phyloP scores from a whole-genome alignment of 2,888 invertebrate genomes.

The Pogonocherus hispidulus region DNA sequence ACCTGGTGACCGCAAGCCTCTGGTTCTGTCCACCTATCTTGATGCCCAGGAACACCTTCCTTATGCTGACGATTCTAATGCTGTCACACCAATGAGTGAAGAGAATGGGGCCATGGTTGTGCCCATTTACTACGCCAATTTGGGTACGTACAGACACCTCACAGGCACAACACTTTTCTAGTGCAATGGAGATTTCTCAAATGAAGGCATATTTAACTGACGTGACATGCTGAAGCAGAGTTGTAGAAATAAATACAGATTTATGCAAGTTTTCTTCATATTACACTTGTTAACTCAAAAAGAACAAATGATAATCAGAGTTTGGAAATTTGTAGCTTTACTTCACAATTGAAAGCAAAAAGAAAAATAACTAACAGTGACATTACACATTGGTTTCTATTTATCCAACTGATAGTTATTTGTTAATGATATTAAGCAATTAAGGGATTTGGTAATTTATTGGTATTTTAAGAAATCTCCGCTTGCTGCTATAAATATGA shows the following conservation, averaged over 20 bases:
- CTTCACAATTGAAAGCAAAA: no score
- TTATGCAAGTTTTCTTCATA: background rate
- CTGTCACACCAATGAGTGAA: slow-evolving; percentile 98
- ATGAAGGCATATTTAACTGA: slow-evolving; percentile 1
- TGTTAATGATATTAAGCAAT: no score
- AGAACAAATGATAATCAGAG: background rate
- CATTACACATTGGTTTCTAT: no score
- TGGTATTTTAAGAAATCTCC: slow-evolving; percentile 11
- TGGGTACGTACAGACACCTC: slow-evolving; percentile 71
- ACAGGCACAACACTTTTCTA: slow-evolving; percentile 25
- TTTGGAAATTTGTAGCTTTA: no score
- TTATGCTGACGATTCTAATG: slow-evolving; percentile 97
- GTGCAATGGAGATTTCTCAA: slow-evolving; percentile 31
- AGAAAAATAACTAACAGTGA: no score
- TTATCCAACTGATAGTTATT: no score
- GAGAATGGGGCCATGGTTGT: slow-evolving; percentile 96
- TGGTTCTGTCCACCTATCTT: slow-evolving; percentile 94
- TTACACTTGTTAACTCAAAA: background rate
- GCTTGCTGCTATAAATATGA: slow-evolving; percentile 12
- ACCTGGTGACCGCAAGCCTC: slow-evolving; percentile 91
- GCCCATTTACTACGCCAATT: slow-evolving; percentile 89
- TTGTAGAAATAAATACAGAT: background rate
- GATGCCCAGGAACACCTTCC: slow-evolving; percentile 96
- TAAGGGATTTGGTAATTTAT: background rate
- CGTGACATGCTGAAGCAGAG: slow-evolving; percentile 20